Percentiles rank a stretch among this genome's conserved stretches.
Evolutionary conservation across 2,888 invertebrate genomes (phyloP).

Genomic region (Drosophila buzzatii): DNA sequence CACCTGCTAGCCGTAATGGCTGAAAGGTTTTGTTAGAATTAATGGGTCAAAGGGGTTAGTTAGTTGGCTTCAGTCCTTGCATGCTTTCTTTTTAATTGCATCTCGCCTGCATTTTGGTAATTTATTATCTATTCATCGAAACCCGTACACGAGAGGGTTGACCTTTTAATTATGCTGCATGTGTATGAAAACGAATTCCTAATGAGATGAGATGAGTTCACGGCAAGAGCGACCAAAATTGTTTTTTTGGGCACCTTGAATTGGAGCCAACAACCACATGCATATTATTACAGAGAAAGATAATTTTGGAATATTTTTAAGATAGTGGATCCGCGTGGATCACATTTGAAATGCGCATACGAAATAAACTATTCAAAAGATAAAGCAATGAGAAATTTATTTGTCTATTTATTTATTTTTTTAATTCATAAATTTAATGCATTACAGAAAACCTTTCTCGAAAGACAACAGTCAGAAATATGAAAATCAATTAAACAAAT

Average conservation of each 20-base stretch:
- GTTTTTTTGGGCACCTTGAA: conserved; percentile 10
- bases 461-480: not conserved
- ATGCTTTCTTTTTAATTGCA: conserved; percentile 54
- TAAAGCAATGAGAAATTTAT: not conserved
- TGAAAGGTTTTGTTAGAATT: conserved; percentile 69
- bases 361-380: not conserved
- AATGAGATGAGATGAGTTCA: conserved; percentile 34
- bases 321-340: not conserved
- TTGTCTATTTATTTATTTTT: no score
- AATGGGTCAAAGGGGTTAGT: conserved; percentile 51
- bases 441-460: not conserved
- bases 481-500: not conserved
- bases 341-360: conserved; percentile 3
- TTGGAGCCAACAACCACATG: not conserved
- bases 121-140: conserved; percentile 73
- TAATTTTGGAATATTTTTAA: conserved; percentile 1
- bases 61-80: not conserved
- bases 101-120: conserved; percentile 41
- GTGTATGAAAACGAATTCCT: conserved; percentile 32
- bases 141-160: conserved; percentile 47
- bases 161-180: conserved; percentile 24
- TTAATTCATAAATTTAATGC: not conserved
- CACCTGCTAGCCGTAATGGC: conserved; percentile 52
- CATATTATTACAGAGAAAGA: not conserved
- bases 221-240: conserved; percentile 22